These are phyloP conservation scores for Epirrita christyi DNA, from an alignment of 2,888 invertebrate species.

Conservation along the genomic window DNA sequence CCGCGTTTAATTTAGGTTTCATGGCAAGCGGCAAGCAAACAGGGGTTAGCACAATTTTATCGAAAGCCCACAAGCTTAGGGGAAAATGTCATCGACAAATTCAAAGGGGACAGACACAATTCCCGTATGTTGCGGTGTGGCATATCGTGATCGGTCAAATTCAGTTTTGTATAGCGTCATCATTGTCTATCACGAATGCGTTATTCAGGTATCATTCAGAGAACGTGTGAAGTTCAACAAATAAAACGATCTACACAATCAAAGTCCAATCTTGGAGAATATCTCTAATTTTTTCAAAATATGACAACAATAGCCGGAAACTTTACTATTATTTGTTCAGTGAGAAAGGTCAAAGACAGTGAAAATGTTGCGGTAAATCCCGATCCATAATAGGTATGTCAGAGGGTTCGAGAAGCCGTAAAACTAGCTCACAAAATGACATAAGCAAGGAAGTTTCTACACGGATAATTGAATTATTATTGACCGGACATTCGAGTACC, in stretches of 20 bases:
- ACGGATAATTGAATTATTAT: constrained; percentile 54
- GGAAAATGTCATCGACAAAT: constrained; percentile 49
- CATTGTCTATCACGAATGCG: too few species aligned
- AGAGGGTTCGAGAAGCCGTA: constrained; percentile 44
- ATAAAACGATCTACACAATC: too few species aligned
- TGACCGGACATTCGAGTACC: constrained; percentile 52
- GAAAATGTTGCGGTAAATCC: constrained; percentile 33
- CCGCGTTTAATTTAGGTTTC: constrained; percentile 27
- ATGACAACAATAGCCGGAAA: too few species aligned
- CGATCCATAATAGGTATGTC: constrained; percentile 20
- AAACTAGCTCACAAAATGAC: constrained; percentile 40
- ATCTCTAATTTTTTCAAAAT: too few species aligned
- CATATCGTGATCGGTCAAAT: not conserved
- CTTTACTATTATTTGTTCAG: too few species aligned
- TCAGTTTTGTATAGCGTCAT: not conserved
- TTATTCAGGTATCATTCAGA: too few species aligned
- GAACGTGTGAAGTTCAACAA: too few species aligned
- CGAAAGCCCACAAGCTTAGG: constrained; percentile 42
- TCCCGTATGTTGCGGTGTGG: not conserved
- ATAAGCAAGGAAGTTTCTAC: constrained; percentile 44
- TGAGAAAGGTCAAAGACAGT: constrained; percentile 15
- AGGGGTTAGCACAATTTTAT: constrained; percentile 40
- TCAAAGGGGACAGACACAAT: constrained; percentile 38
- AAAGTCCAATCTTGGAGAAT: too few species aligned
- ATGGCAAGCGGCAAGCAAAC: constrained; percentile 36